A percentile compares a stretch with the other conserved stretches of the same genome.
phyloP scores from a whole-genome alignment of 2,888 invertebrate genomes.

The Frankliniella fusca region DNA sequence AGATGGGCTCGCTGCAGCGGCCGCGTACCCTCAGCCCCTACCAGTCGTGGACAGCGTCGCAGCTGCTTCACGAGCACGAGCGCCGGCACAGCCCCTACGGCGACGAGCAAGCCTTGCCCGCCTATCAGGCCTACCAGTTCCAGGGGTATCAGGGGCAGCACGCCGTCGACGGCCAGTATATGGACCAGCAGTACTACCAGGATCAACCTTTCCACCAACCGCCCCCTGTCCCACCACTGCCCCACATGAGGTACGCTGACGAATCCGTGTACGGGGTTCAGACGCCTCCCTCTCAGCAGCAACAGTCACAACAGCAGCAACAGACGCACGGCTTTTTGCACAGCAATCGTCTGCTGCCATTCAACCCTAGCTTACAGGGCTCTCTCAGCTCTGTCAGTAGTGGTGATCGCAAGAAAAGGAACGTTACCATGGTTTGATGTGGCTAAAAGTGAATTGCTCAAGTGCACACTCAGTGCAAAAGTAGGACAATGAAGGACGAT shows the following conservation, averaged over 20 bases:
- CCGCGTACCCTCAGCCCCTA: conserved; percentile 47
- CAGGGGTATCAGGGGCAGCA: conserved; percentile 36
- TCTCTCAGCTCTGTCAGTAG: conserved; percentile 56
- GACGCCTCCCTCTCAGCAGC: conserved; percentile 35
- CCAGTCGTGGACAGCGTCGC: conserved; percentile 59
- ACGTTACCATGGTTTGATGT: conserved; percentile 58
- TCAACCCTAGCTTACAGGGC: conserved; percentile 54
- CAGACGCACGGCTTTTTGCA: conserved; percentile 43
- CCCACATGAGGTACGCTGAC: conserved; percentile 49
- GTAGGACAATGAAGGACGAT: not conserved
- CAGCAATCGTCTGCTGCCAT: conserved; percentile 46
- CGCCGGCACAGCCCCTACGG: conserved; percentile 51
- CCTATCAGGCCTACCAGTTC: conserved; percentile 37
- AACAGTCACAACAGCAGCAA: conserved; percentile 40
- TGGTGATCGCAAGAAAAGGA: conserved; percentile 53
- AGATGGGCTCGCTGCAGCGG: conserved; percentile 9
- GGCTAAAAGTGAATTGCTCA: not conserved
- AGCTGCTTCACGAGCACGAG: conserved; percentile 57
- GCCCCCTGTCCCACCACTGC: conserved; percentile 55
- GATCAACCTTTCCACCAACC: conserved; percentile 41
- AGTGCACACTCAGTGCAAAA: not conserved
- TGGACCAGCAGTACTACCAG: conserved; percentile 31
- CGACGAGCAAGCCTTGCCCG: conserved; percentile 35
- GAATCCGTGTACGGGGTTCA: conserved; percentile 49
- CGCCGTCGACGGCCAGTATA: conserved; percentile 32